Evolutionary conservation across 1,140 invertebrate species (phyloP).

Genomic region (Laupala kohalensis): DNA sequence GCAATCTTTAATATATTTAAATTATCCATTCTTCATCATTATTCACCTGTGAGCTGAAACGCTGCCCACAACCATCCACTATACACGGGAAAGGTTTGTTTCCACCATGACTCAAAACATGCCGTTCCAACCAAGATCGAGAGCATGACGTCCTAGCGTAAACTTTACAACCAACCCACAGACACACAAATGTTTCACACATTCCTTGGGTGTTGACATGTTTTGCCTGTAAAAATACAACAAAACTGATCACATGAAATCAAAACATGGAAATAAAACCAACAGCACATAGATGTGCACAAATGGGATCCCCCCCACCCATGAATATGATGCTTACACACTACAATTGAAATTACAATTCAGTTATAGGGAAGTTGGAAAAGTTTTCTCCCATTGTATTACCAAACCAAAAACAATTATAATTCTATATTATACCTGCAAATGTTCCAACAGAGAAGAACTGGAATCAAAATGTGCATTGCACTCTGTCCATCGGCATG

Average conservation of each 20-base stretch:
- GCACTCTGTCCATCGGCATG: slow-evolving; percentile 79
- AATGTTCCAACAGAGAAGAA: slow-evolving; percentile 72
- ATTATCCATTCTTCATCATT: too few relatives aligned
- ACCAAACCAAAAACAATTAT: neutral
- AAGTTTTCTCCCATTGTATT: too few relatives aligned
- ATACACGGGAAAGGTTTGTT: slow-evolving; percentile 93
- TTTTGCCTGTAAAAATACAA: slow-evolving; percentile 35
- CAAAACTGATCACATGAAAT: neutral
- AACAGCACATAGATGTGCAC: too few relatives aligned
- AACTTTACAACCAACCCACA: slow-evolving; percentile 91
- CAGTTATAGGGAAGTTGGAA: too few relatives aligned
- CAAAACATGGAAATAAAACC: neutral
- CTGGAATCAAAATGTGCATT: slow-evolving; percentile 59
- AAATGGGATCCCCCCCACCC: too few relatives aligned
- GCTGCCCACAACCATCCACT: slow-evolving; percentile 78
- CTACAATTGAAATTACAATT: too few relatives aligned
- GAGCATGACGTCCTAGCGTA: slow-evolving; percentile 82
- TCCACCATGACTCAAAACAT: slow-evolving; percentile 81
- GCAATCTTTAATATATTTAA: neutral
- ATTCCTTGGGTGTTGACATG: slow-evolving; percentile 77
- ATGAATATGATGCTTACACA: too few relatives aligned
- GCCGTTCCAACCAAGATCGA: slow-evolving; percentile 80
- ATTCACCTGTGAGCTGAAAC: slow-evolving; percentile 79
- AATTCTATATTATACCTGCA: slow-evolving; percentile 53
- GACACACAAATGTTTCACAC: slow-evolving; percentile 70